Evolutionary conservation across 2,113 vertebrate genomes (phyloP), one percentile per base, ranked within the genome.

Genomic region (Scatophagus argus): DNA sequence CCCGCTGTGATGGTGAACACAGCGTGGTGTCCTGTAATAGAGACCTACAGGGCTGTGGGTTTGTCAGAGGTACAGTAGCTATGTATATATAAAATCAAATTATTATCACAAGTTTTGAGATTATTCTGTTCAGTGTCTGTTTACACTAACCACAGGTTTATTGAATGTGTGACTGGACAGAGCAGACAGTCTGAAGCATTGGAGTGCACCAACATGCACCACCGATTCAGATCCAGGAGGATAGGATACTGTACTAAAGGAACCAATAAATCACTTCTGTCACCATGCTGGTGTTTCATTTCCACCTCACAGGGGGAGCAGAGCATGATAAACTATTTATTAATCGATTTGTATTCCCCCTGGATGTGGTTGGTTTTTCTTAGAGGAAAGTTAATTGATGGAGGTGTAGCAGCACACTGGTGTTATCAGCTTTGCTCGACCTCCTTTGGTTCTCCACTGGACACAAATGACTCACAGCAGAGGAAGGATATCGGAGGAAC

Each of bases 231-330:
- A 87, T 84, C 69, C 60, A 55, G 25, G 17, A 79, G 31, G 54
- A 83, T 19, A 54, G 58, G 68, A 59, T 72, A 77, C 73, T 74
- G 59, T 62, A 39, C 46, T 38, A 63, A 44, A 66, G 54, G 61
- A 74, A 59, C 84, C 64, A 85, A 92, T 93, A 87, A 83, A 91
- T 93, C 87, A 79, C 34, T 39, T 73, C 74, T 85, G 90, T 88
- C 88, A 83, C 39, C 0, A 77, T 49, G 67, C 63, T 84, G 81
- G 61, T 90, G 80, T 88, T 93, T 89, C 79, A 89, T 85, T 86
- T 87, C 69, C 84, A 85, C 68, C 74, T 10, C 83, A 84, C 52
- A 70, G 36, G 54, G 56, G 72, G 65, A 77, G 46, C 64, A 64
- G 77, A 69, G 38, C 54, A 63, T 64, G 70, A 88, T 90, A 63